Evolutionary conservation across 2,797 vertebrate species (phyloP), one percentile per base, ranked within the genome.

Genomic region (Gallinago stenura): DNA sequence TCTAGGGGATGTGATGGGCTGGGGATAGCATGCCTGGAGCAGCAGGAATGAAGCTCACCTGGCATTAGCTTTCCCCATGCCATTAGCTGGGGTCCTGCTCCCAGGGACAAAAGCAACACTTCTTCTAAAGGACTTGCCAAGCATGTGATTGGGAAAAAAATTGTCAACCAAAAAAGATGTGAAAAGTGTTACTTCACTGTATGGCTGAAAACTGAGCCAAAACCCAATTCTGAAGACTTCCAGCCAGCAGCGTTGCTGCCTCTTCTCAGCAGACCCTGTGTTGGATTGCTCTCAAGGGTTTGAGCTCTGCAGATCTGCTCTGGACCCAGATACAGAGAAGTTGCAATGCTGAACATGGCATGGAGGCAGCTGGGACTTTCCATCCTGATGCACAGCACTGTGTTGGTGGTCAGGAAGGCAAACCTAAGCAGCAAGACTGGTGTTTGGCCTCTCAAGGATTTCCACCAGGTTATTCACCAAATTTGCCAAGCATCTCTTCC

Each of bases 11-110:
- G 18, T 22, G 21, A 31, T 58, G 18, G 19, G 31, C 45, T 71
- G 28, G 48, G 48, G 7, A 15, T 12, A 41, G 17, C 19, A 30
- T 0, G 1, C 0, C 1, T 14, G 16, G 11, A 37, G 26, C 16
- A 68, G 17, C 15, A 61, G 37, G 18, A 79, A 12, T 12, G 12
- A 14, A 56, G 9, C 22, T 39, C 37, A 35, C 16, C 6, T 18
- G 25, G 56, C 20, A 19, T 78, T 85, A 43, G 6, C 45, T 64
- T 48, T 53, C 24, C 15, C 35, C 8, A 1, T 54, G 17, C 8
- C 16, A 7, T n/a, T 56, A 57, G 5, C 21, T 35, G 39, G 25
- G 2, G 2, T 39, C 41, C 45, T 64, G 31, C n/a, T 41, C 21
- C 70, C 24, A 41, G 24, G 9, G 17, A 39, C 19, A 71, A 83